A percentile compares a stretch with the other conserved stretches of the same genome.
These are phyloP conservation scores for Philopedon plagiatum DNA, from an alignment of 2,888 invertebrate species.

Conservation along the genomic window DNA sequence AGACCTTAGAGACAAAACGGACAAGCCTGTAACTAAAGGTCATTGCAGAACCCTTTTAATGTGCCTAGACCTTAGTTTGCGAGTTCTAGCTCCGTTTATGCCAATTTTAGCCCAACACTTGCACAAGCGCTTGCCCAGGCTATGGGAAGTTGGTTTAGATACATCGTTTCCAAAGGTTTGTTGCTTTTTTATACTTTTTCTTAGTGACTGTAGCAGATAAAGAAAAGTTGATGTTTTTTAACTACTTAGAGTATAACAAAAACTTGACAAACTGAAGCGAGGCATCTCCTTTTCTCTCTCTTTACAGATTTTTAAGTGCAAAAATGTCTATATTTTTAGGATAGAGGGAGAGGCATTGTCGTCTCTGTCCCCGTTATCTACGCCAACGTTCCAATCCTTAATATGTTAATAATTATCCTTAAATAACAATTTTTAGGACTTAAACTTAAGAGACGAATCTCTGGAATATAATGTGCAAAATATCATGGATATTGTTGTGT, in stretches of 20 bases:
- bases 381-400: too few relatives aligned
- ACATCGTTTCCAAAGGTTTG: conserved; percentile 46
- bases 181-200: not conserved
- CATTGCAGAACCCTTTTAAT: conserved; percentile 83
- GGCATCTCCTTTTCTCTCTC: too few relatives aligned
- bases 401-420: too few relatives aligned
- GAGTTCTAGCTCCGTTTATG: conserved; percentile 96
- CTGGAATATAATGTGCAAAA: conserved; percentile 62
- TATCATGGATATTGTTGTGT: conserved; percentile 61
- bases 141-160: conserved; percentile 32
- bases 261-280: too few relatives aligned
- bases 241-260: too few relatives aligned
- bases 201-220: too few relatives aligned
- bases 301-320: too few relatives aligned
- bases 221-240: too few relatives aligned
- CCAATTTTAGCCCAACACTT: conserved; percentile 97
- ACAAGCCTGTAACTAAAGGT: conserved; percentile 70
- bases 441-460: conserved; percentile 56
- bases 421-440: conserved; percentile 54
- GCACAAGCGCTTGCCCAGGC: conserved; percentile 86
- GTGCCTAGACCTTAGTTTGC: conserved; percentile 87
- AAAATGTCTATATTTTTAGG: too few relatives aligned
- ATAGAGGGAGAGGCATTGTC: too few relatives aligned
- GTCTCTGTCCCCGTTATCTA: too few relatives aligned
- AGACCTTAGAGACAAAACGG: conserved; percentile 75